A percentile compares a stretch with the other conserved stretches of the same genome.
These are phyloP conservation scores for Momotus momota DNA, from an alignment of 2,797 vertebrate species.

Conservation along the genomic window DNA sequence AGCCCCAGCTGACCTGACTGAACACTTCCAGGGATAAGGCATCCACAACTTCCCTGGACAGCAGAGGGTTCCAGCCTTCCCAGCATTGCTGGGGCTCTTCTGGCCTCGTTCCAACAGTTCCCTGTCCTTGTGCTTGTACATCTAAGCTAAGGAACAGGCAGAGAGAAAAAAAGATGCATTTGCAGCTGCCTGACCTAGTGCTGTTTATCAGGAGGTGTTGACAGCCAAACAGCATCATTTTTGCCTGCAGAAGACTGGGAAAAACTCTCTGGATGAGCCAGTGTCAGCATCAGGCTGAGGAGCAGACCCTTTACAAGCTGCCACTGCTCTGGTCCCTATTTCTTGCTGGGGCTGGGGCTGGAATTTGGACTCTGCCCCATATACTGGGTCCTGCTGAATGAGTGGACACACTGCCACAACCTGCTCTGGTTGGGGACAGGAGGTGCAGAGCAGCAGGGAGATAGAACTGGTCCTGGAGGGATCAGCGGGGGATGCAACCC, in stretches of 20 bases:
- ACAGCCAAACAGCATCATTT: neutral
- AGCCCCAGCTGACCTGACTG: too few relatives aligned
- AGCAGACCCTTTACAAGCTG: neutral
- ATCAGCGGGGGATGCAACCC: neutral
- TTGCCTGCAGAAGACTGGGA: neutral
- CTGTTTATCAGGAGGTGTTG: neutral
- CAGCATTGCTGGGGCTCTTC: neutral
- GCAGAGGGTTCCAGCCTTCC: neutral
- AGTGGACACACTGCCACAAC: neutral
- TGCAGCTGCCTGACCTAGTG: neutral
- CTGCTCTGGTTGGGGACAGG: neutral
- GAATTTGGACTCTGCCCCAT: neutral
- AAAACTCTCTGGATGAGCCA: neutral
- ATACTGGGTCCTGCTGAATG: neutral
- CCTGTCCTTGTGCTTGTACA: neutral
- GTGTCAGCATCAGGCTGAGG: neutral
- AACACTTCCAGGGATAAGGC: too few relatives aligned
- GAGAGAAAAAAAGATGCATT: neutral
- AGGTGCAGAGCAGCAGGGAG: neutral
- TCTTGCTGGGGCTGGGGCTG: neutral
- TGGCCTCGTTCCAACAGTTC: neutral
- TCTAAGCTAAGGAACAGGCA: neutral
- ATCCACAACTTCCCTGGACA: neutral
- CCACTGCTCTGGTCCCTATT: neutral
- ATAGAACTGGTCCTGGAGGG: neutral